Evolutionary conservation across 2,888 invertebrate species (phyloP), one percentile per base, ranked within the genome.

Genomic region (Drosophila falleni): DNA sequence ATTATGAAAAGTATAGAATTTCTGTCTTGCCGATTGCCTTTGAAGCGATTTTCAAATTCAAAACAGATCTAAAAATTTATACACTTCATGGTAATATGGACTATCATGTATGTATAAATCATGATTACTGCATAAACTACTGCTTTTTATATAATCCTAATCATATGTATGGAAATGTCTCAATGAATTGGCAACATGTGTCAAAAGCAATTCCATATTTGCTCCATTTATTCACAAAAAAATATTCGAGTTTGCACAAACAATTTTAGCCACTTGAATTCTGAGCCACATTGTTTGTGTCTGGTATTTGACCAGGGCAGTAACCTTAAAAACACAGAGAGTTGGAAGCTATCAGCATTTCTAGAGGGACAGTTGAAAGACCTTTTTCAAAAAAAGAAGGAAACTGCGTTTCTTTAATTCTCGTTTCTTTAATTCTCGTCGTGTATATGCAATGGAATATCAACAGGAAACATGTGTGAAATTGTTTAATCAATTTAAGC

Each of bases 401-500:
- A 11, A 5, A 19, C 11, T 42, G 55, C 51, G 37, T n/a, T 19
- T 9, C 26, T 26, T 16, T 19, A 19, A 19, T 19, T 19, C 19
- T 19, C 19, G 59, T 39, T n/a, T n/a, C n/a, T n/a, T n/a, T n/a
- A n/a, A 66, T 51, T 13, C n/a, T n/a, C 8, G n/a, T 37, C 16
- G 16, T 13, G 9, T 9, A 51, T 23, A n/a, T 49, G 63, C 44
- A 59, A n/a, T 44, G 39, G n/a, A 42, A 69, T 50, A 55, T 39
- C 26, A 58, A 67, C 61, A 59, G 72, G 67, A 71, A 73, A 58
- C 61, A 67, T 55, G 31, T 29, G 35, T 10, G 13, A 29, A 44
- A 33, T 37, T 73, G 53, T 67, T 71, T 73, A 51, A 67, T 55
- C 72, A 73, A 66, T 67, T 73, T 15, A 19, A 50, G 2, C 9